Base-by-base conservation (phyloP, 1,140 invertebrate species). In the Hormaphis cornu region DNA sequence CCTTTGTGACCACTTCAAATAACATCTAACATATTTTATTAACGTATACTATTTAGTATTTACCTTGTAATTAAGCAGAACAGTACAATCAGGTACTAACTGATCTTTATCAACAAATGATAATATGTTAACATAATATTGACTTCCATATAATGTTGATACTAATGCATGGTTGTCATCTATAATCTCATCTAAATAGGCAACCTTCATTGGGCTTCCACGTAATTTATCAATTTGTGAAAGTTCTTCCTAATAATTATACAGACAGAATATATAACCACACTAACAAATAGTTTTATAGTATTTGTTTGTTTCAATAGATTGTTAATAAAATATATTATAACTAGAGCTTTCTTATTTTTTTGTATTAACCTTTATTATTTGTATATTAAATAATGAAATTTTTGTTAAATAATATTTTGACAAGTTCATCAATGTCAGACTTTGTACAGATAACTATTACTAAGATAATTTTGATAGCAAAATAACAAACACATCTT, bases 81-180 rank as follows among this genome's bases (percentile, higher is more conserved):
- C 97, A 18, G 97, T 97, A 79, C 97, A 99, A 4, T 97, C 97
- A 69, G 97, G 97, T 79, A 99, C 97, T 18, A 99, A 80, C 76
- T 98, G 95, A 80, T 99, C 97, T 79, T 99, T 99, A 79, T 99
- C 97, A 40, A 99, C 97, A 84, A 99, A 99, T 1, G 95, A 98
- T 71, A 99, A 81, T 76, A 99, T 99, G 75, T 92, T 97, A 35
- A 99, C 97, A 79, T 99, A 99, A 80, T 99, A 97, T 79, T 99
- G 97, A 76, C 93, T 97, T 10, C 97, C 97, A 22, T 99, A 97
- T 18, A 95, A 98, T 8, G 97, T 99, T 0, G 96, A 98, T 2
- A 99, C 97, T 78, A 99, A 99, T 10, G 97, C 97, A 82, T 99
- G 97, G 80, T 98, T 99, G 79, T 99, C 97, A 83, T 99, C 97